These are phyloP conservation scores for Saccopteryx leptura DNA, from an alignment of 2,113 vertebrate genomes.

Conservation along the genomic window DNA sequence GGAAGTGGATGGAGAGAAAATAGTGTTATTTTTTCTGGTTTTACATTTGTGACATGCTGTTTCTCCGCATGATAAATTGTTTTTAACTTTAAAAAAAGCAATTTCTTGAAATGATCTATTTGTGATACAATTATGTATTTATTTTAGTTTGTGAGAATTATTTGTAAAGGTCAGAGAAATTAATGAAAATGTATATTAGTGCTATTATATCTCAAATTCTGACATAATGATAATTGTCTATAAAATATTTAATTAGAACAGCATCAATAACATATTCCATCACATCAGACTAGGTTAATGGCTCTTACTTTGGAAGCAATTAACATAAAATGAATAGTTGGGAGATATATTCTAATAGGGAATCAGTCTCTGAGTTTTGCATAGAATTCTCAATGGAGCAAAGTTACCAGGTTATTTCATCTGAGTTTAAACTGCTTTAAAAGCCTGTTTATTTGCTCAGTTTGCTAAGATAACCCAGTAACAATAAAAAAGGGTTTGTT, in stretches of 20 bases:
- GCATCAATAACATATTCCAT: neutral
- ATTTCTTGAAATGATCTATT: neutral
- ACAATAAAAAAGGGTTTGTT: neutral
- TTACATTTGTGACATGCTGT: neutral
- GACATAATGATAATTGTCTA: neutral
- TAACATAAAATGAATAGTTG: neutral
- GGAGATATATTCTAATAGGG: neutral
- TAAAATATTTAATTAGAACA: constrained; percentile 65
- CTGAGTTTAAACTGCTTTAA: neutral
- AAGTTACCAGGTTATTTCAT: neutral
- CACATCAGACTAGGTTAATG: constrained; percentile 35
- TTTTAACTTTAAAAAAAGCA: neutral
- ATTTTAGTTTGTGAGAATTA: constrained; percentile 5
- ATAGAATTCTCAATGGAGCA: neutral
- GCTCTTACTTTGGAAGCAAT: neutral
- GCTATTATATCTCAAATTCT: neutral
- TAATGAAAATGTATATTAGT: constrained; percentile 11
- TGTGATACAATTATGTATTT: neutral
- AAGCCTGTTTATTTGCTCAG: neutral
- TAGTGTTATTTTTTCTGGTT: neutral
- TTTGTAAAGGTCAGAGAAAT: constrained; percentile 13
- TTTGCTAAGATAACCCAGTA: neutral
- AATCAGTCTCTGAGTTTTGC: neutral
- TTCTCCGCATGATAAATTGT: neutral
- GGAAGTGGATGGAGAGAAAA: neutral